A percentile compares a stretch with the other conserved stretches of the same genome.
Conservation (phyloP, 1,140 invertebrate species). For the Drosophila nebulosa region DNA sequence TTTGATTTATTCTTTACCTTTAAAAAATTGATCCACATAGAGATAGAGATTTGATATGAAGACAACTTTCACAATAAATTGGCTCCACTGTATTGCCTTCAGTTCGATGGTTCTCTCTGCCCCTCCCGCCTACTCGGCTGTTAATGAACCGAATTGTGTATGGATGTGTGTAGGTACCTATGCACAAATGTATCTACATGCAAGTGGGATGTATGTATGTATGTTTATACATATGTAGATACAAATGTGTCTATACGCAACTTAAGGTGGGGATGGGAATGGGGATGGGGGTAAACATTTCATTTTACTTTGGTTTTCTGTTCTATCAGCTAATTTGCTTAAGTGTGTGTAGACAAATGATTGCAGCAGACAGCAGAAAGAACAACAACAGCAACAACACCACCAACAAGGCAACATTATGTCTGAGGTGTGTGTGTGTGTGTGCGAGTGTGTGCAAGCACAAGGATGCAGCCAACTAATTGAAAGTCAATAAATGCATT, state of each 20-base stretch:
- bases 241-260: neutral
- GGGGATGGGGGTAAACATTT: neutral
- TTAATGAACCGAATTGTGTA: neutral
- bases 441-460: slow-evolving; percentile 22
- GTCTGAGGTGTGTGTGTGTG: neutral
- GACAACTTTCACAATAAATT: neutral
- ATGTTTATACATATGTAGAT: neutral
- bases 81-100: slow-evolving; percentile 23
- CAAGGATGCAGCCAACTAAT: slow-evolving; percentile 69
- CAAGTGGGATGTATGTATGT: neutral
- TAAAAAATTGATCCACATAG: too few species aligned
- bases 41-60: too few species aligned
- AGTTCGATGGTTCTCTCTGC: neutral
- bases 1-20: too few species aligned
- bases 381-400: neutral
- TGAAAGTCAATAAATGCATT: slow-evolving; percentile 72
- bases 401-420: neutral
- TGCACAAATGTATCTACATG: neutral
- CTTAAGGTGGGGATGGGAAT: neutral
- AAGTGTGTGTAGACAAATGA: slow-evolving; percentile 18
- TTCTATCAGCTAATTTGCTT: slow-evolving; percentile 57
- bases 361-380: slow-evolving; percentile 31
- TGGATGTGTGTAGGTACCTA: neutral
- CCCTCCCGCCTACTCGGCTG: neutral
- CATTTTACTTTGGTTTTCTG: slow-evolving; percentile 30